Conservation (phyloP, 2,888 invertebrate genomes). For the Morpho helenor region DNA sequence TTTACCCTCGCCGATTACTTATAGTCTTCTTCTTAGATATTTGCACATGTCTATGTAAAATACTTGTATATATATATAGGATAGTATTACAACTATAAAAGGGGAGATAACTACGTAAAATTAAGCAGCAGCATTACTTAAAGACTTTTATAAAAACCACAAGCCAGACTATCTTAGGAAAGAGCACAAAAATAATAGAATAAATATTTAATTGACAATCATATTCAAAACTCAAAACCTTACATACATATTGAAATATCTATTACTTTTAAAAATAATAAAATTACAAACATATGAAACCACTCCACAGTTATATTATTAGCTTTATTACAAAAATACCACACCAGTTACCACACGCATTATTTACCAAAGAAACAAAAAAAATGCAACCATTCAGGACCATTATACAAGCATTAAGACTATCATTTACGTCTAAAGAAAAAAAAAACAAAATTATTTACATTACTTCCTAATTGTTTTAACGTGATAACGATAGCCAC, state of each 20-base stretch:
- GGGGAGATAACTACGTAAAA: neutral
- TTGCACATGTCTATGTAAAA: constrained; percentile 15
- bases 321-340: neutral
- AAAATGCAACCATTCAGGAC: constrained; percentile 13
- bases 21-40: neutral
- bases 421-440: neutral
- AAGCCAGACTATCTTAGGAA: no score
- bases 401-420: constrained; percentile 15
- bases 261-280: no score
- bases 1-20: no score
- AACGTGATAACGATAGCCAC: neutral
- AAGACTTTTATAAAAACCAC: neutral
- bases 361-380: constrained; percentile 2
- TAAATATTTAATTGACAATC: no score
- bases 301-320: neutral
- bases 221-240: no score
- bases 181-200: no score
- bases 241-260: no score
- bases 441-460: constrained; percentile 7
- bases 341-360: constrained; percentile 7
- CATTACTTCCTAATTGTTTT: neutral
- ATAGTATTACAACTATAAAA: neutral
- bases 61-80: neutral
- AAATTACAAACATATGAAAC: no score
- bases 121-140: neutral